Evolutionary conservation across 2,797 vertebrate species (phyloP), one percentile per base, ranked within the genome.

Genomic region (Notamacropus eugenii): DNA sequence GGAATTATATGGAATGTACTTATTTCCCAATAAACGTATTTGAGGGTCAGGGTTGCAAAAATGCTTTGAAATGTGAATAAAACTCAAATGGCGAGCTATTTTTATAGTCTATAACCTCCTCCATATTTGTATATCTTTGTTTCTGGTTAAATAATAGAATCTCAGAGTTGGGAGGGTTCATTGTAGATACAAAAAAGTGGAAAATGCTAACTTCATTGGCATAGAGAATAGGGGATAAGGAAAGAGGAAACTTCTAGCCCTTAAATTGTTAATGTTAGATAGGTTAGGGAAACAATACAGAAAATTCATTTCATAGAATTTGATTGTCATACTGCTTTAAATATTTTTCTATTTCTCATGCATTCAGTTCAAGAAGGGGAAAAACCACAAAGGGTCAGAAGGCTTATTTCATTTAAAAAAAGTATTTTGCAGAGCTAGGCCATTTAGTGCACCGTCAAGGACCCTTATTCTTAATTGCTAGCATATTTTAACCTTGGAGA

Each of bases 401-500:
- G 11, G 9, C 3, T 87, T 34, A 91, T 58, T 96, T 95, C 90
- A 91, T 58, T 91, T 91, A 95, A 98, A 95, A 97, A 93, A 12
- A 74, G 27, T 55, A 31, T 92, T 74, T 91, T 96, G 55, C 82
- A 92, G 54, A 95, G 1, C 1, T 50, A 90, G 10, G 24, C 29
- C 46, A 6, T 58, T 96, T 93, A 91, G 59, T 55, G 62, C 91
- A 55, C 46, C 95, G 96, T 62, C 54, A 58, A 40, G 87, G 54
- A 57, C 0, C 12, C 22, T 57, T 62, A 14, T 52, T 96, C 6
- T 82, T 55, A 96, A 4, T 90, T 96, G 10, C 31, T 87, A 9
- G 67, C 52, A 46, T 95, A 91, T 91, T 95, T 96, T 95, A 28
- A n/a, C 58, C 54, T 0, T 12, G n/a, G 90, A 8, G 54, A 55